Evolutionary conservation across 37 sponge, comb jelly and placozoan species (phyloP).

Genomic region (Bolinopsis microptera): DNA sequence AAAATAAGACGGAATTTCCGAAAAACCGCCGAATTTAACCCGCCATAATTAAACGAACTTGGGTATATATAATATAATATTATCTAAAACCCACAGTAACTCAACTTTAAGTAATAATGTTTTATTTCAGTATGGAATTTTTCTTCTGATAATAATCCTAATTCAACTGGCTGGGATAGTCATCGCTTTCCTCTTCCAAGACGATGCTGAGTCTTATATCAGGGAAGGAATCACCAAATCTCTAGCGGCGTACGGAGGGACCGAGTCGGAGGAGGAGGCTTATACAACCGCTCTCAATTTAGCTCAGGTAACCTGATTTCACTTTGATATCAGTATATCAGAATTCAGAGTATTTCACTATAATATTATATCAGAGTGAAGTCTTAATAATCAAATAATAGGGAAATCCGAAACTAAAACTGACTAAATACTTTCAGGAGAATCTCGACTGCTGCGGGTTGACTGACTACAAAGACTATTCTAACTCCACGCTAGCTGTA

Average conservation of each 20-base stretch:
- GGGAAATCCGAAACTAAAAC: no score
- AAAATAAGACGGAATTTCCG: no score
- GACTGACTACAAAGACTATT: not conserved
- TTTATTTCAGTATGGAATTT: constrained; percentile 3
- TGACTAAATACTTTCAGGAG: no score
- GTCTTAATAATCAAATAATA: no score
- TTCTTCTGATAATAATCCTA: not conserved
- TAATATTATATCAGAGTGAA: no score
- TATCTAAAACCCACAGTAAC: no score
- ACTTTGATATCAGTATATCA: no score
- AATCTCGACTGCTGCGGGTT: not conserved
- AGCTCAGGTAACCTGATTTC: not conserved
- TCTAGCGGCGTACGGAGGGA: not conserved
- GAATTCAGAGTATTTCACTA: no score
- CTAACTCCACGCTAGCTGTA: not conserved
- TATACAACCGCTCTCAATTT: not conserved
- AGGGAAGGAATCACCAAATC: not conserved
- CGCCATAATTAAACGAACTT: no score
- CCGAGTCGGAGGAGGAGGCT: not conserved
- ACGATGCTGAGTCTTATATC: constrained; percentile 16
- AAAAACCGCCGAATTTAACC: no score
- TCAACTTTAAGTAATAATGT: no score
- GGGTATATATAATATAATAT: no score
- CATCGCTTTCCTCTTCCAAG: constrained; percentile 23
- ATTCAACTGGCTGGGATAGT: not conserved